phyloP scores from a whole-genome alignment of 37 sponge, comb jelly and placozoan species.

The Beroe forskalii region DNA sequence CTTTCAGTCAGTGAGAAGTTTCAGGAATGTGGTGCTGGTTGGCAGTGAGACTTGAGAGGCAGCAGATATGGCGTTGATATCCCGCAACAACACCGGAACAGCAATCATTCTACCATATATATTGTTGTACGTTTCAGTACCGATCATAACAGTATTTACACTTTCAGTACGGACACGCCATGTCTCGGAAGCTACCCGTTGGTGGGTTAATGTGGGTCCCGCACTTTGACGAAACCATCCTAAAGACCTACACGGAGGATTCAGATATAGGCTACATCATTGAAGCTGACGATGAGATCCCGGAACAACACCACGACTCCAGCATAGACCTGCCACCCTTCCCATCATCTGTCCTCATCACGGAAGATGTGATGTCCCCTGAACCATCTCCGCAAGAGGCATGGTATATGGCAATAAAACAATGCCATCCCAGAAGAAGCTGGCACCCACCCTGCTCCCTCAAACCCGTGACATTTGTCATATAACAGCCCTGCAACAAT shows the following conservation, averaged over 20 bases:
- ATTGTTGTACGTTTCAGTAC: not conserved
- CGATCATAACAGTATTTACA: not conserved
- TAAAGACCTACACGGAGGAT: not conserved
- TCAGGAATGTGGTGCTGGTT: not conserved
- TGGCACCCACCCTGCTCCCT: not conserved
- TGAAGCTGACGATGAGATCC: not conserved
- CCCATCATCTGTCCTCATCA: not conserved
- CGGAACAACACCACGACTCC: not conserved
- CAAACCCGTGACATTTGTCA: not conserved
- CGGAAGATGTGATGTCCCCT: not conserved
- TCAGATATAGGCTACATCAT: not conserved
- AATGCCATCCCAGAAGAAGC: not conserved
- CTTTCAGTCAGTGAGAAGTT: not conserved
- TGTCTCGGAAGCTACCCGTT: not conserved
- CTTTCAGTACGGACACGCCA: conserved; percentile 15
- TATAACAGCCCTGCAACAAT: not conserved
- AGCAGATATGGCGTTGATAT: not conserved
- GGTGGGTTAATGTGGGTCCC: not conserved
- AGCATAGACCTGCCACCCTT: not conserved
- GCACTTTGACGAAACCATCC: not conserved
- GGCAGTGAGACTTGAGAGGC: not conserved
- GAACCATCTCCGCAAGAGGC: not conserved
- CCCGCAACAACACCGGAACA: too few relatives aligned
- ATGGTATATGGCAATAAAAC: not conserved
- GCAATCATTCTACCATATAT: too few relatives aligned